phyloP scores from a whole-genome alignment of 2,888 invertebrate genomes.

The Cordilura impudica region DNA sequence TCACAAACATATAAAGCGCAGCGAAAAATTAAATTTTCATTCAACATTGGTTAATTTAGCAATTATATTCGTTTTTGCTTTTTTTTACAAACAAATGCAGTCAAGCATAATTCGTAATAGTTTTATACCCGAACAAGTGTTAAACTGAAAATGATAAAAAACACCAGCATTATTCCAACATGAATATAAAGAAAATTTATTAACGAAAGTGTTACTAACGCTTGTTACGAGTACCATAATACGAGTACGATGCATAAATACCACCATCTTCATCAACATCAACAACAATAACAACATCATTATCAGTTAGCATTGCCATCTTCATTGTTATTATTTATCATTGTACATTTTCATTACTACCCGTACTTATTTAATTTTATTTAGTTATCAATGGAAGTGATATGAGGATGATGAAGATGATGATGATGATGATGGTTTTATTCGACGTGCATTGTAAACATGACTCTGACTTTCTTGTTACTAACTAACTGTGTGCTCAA shows the following conservation, averaged over 20 bases:
- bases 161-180: neutral
- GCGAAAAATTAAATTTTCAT: neutral
- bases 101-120: slow-evolving; percentile 52
- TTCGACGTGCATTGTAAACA: neutral
- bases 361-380: too few relatives aligned
- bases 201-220: slow-evolving; percentile 59
- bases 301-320: neutral
- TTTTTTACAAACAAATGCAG: slow-evolving; percentile 49
- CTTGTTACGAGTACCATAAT: slow-evolving; percentile 28
- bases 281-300: neutral
- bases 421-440: neutral
- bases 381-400: too few relatives aligned
- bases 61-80: neutral
- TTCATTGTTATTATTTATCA: slow-evolving; percentile 9
- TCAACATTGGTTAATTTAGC: neutral
- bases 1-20: too few relatives aligned
- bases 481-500: slow-evolving; percentile 19
- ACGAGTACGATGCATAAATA: slow-evolving; percentile 11
- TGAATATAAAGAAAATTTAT: neutral
- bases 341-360: too few relatives aligned
- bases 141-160: slow-evolving; percentile 59
- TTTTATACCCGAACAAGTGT: slow-evolving; percentile 41
- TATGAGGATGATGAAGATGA: too few relatives aligned
- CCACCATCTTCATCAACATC: slow-evolving; percentile 25
- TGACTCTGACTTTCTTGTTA: slow-evolving; percentile 36